A percentile compares a stretch with the other conserved stretches of the same genome.
Evolutionary conservation across 2,888 invertebrate species (phyloP).

Genomic region (Aricia artaxerxes): DNA sequence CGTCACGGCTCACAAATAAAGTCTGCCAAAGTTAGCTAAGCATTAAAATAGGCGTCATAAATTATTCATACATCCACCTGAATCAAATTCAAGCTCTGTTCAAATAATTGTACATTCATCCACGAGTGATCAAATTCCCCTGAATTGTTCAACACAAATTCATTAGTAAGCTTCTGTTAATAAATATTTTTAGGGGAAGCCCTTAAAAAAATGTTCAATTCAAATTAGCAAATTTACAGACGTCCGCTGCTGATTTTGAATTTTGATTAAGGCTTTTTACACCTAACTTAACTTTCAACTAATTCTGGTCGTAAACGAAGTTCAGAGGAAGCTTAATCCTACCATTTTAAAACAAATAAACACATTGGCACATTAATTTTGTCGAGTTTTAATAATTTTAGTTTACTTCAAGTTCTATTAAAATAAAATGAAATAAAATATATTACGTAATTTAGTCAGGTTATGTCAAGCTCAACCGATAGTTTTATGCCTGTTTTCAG

Average conservation of each 20-base stretch:
- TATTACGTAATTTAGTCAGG: too few relatives aligned
- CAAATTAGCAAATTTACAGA: not conserved
- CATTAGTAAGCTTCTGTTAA: not conserved
- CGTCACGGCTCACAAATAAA: not conserved
- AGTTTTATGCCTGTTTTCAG: too few relatives aligned
- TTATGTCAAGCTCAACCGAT: too few relatives aligned
- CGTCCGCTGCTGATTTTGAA: not conserved
- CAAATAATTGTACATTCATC: constrained; percentile 17
- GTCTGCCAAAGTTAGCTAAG: constrained; percentile 12
- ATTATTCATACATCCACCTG: constrained; percentile 20
- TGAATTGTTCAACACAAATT: constrained; percentile 23
- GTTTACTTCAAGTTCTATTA: too few relatives aligned
- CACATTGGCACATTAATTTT: too few relatives aligned
- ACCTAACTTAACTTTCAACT: too few relatives aligned
- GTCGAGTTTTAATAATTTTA: too few relatives aligned
- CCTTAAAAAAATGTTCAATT: not conserved
- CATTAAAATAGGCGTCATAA: constrained; percentile 4
- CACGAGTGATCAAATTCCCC: constrained; percentile 11
- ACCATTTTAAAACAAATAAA: too few relatives aligned
- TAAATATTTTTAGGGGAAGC: not conserved
- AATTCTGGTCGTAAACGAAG: too few relatives aligned
- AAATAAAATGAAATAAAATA: too few relatives aligned
- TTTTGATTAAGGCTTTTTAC: not conserved
- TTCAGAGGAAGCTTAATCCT: too few relatives aligned
- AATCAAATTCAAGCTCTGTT: constrained; percentile 19